Conservation (phyloP, 2,113 vertebrate genomes). For the Nematolebias whitei region DNA sequence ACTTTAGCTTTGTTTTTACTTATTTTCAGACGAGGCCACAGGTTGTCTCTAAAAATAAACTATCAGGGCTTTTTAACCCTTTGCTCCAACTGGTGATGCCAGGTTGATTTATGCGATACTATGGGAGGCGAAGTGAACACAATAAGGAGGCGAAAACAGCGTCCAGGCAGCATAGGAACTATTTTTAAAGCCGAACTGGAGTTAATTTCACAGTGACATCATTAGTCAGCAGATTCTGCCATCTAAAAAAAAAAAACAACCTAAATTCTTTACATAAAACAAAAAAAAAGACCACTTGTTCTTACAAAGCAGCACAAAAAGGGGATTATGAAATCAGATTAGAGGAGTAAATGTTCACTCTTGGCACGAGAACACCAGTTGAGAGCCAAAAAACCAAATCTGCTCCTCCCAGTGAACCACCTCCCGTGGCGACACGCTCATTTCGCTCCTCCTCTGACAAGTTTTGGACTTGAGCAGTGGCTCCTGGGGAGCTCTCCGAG, state of each 20-base stretch:
- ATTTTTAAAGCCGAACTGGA: not conserved
- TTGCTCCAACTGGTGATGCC: not conserved
- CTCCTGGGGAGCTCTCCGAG: slow-evolving; percentile 21
- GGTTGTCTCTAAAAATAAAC: not conserved
- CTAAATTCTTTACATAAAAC: not conserved
- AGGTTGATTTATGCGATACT: not conserved
- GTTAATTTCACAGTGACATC: not conserved
- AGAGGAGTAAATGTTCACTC: slow-evolving; percentile 35
- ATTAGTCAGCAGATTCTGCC: not conserved
- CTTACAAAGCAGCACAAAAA: not conserved
- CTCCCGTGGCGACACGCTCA: not conserved
- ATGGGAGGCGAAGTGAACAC: not conserved
- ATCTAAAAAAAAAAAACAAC: not conserved
- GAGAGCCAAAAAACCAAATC: slow-evolving; percentile 52
- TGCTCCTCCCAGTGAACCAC: slow-evolving; percentile 25
- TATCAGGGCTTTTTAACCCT: not conserved
- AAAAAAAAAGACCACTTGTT: not conserved
- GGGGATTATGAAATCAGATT: slow-evolving; percentile 36
- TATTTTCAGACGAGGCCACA: no score
- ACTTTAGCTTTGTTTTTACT: not conserved
- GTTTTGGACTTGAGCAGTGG: slow-evolving; percentile 6
- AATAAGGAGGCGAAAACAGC: no score
- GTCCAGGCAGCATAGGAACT: no score
- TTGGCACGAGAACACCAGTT: slow-evolving; percentile 36
- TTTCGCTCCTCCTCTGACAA: slow-evolving; percentile 19